These are phyloP conservation scores for Sycophila sp. DNA, from an alignment of 1,140 invertebrate species.

Conservation along the genomic window DNA sequence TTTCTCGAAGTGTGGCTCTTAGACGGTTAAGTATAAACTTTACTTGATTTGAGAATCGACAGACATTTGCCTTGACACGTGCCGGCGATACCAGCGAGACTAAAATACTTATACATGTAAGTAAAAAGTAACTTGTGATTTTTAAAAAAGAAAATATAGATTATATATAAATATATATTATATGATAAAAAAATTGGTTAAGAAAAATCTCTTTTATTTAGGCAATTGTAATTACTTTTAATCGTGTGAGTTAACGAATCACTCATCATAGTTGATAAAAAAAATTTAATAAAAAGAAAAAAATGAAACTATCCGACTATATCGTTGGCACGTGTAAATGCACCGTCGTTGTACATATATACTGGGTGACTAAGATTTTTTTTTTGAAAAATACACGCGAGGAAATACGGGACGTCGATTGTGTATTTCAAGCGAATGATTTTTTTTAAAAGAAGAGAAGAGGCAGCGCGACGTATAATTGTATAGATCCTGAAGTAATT, in stretches of 20 bases:
- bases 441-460: conserved; percentile 35
- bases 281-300: not conserved
- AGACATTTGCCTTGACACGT: conserved; percentile 30
- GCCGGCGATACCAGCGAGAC: conserved; percentile 6
- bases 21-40: conserved; percentile 27
- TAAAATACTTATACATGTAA: conserved; percentile 28
- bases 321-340: conserved; percentile 43
- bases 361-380: conserved; percentile 5
- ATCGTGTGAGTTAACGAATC: conserved; percentile 22
- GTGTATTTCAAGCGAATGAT: conserved; percentile 9
- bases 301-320: not conserved
- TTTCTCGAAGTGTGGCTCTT: conserved; percentile 9
- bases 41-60: conserved; percentile 25
- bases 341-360: conserved; percentile 39
- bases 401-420: conserved; percentile 29
- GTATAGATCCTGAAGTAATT: conserved; percentile 60
- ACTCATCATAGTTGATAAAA: conserved; percentile 3
- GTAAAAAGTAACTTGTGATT: conserved; percentile 33
- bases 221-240: conserved; percentile 32
- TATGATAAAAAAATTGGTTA: conserved; percentile 14
- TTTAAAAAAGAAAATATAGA: conserved; percentile 20
- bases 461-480: conserved; percentile 48
- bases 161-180: conserved; percentile 22
- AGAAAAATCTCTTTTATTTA: conserved; percentile 33
- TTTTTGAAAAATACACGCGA: not conserved